Conservation (phyloP, 2,888 invertebrate genomes). For the Diaphora mendica region DNA sequence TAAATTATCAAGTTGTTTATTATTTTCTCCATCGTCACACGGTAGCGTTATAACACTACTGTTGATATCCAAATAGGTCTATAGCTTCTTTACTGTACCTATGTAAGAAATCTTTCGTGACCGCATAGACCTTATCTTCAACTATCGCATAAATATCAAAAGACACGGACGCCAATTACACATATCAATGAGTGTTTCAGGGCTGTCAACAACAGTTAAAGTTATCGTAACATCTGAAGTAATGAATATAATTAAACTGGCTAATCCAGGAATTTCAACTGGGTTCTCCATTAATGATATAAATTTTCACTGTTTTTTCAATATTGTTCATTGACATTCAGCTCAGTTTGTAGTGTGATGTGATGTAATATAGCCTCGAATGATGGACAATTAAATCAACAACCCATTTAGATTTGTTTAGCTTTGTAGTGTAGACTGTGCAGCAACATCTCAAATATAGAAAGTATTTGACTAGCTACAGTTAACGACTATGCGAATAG, state of each 20-base stretch:
- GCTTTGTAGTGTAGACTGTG: no score
- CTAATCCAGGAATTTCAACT: no score
- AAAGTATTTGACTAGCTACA: not conserved
- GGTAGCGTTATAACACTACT: slow-evolving; percentile 9
- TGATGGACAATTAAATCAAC: no score
- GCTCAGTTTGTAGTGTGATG: no score
- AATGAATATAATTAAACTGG: no score
- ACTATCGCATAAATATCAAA: slow-evolving; percentile 52
- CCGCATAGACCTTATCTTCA: slow-evolving; percentile 36
- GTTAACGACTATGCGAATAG: not conserved
- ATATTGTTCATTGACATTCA: no score
- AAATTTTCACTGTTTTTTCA: no score
- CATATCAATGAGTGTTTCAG: slow-evolving; percentile 38
- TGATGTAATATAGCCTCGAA: no score
- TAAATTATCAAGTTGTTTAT: not conserved
- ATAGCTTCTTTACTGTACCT: slow-evolving; percentile 28
- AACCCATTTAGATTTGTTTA: no score
- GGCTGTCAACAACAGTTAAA: slow-evolving; percentile 32
- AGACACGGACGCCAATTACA: slow-evolving; percentile 53
- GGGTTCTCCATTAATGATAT: no score
- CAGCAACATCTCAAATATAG: not conserved
- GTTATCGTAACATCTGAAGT: not conserved
- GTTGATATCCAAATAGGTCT: not conserved
- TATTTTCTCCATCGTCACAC: not conserved
- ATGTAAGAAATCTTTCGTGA: slow-evolving; percentile 34